Evolutionary conservation across 2,113 vertebrate genomes (phyloP).

Genomic region (Passer domesticus): DNA sequence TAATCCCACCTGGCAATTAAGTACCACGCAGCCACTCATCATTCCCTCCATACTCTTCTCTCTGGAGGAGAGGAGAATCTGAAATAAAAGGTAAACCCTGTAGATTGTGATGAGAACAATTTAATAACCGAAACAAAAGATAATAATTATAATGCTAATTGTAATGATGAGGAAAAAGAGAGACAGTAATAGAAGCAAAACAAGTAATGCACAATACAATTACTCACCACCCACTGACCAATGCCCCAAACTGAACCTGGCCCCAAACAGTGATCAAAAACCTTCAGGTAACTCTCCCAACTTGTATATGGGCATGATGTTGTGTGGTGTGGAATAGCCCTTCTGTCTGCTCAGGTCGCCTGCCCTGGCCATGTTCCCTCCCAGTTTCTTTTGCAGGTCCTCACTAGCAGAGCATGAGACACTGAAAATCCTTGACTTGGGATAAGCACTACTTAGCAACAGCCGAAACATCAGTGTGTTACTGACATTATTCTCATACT

Average conservation of each 20-base stretch:
- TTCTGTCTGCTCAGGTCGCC: neutral
- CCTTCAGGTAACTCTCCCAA: neutral
- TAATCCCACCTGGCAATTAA: neutral
- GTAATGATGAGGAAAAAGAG: neutral
- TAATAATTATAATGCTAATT: neutral
- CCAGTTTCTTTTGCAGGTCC: neutral
- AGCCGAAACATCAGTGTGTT: neutral
- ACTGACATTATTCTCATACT: neutral
- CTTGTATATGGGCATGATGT: neutral
- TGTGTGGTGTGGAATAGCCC: neutral
- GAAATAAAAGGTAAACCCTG: neutral
- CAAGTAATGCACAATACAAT: neutral
- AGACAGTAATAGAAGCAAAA: neutral
- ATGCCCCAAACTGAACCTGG: neutral
- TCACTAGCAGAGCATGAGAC: neutral
- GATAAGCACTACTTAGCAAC: neutral
- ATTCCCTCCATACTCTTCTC: neutral
- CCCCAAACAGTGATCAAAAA: neutral
- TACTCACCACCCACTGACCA: neutral
- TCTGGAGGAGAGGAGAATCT: neutral
- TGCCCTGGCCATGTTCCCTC: neutral
- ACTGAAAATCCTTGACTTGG: neutral
- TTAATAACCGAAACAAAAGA: neutral
- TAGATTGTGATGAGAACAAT: neutral
- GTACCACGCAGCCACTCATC: accelerated